A percentile compares a stretch with the other conserved stretches of the same genome.
Conservation (phyloP, 64 coral and sea anemone genomes). For the Dendronephthya gigantea region DNA sequence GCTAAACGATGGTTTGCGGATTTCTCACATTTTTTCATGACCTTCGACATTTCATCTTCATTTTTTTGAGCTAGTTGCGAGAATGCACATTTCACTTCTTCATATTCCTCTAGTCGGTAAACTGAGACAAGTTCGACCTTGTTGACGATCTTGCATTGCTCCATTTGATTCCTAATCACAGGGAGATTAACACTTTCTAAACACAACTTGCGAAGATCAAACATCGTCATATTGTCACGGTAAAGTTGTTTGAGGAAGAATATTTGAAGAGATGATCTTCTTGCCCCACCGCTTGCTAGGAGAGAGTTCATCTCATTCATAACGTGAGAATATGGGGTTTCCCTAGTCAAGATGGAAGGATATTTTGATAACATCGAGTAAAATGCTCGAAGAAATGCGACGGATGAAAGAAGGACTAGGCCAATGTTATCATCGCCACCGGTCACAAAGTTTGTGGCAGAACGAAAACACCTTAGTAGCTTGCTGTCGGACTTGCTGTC, state of each 20-base stretch:
- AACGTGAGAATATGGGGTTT: neutral
- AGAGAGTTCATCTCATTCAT: neutral
- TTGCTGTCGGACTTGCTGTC: neutral
- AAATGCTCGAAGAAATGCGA: conserved; percentile 2
- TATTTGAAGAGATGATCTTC: neutral
- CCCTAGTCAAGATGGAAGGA: neutral
- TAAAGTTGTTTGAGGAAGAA: neutral
- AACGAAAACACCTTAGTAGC: neutral
- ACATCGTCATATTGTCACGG: neutral
- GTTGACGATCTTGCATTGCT: neutral
- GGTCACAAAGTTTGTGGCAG: neutral
- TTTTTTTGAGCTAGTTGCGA: neutral
- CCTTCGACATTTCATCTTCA: neutral
- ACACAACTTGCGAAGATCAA: neutral
- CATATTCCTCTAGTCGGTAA: neutral
- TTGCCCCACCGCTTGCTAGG: neutral
- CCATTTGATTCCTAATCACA: neutral
- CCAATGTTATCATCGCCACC: neutral
- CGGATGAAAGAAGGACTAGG: neutral
- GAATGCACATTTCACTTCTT: neutral
- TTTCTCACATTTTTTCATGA: neutral
- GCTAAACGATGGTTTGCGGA: neutral
- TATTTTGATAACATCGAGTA: neutral
- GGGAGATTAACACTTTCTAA: neutral
- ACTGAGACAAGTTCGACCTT: neutral